A percentile compares a stretch with the other conserved stretches of the same genome.
These are phyloP conservation scores for Percopsis transmontana DNA, from an alignment of 2,113 vertebrate genomes.

Conservation along the genomic window DNA sequence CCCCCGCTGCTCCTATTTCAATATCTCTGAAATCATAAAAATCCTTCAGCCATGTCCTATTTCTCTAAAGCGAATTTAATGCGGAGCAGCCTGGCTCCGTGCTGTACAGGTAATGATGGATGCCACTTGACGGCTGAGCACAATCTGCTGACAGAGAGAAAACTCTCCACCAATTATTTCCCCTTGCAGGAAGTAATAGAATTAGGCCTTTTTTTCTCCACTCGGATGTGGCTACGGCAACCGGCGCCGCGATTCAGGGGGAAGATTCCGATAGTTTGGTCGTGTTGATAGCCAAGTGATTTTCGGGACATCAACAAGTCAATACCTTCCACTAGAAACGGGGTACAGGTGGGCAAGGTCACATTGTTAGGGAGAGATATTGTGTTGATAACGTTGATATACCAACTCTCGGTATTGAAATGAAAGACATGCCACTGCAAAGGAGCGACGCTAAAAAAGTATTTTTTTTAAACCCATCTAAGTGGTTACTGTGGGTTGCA, in stretches of 20 bases:
- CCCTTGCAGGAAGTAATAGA: slow-evolving; percentile 48
- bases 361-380: no score
- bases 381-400: no score
- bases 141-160: slow-evolving; percentile 66
- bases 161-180: slow-evolving; percentile 62
- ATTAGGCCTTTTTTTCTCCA: slow-evolving; percentile 7
- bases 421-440: no score
- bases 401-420: no score
- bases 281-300: no score
- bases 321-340: no score
- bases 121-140: slow-evolving; percentile 52
- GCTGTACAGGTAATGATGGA: slow-evolving; percentile 69
- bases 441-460: no score
- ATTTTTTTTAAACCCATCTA: no score
- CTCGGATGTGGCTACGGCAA: neutral
- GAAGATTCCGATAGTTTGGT: neutral
- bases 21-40: slow-evolving; percentile 75
- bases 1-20: slow-evolving; percentile 62
- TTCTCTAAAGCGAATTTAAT: slow-evolving; percentile 71
- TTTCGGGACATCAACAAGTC: no score
- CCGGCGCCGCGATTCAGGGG: slow-evolving; percentile 24
- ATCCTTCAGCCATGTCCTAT: slow-evolving; percentile 74
- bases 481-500: no score
- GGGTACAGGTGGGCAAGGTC: no score
- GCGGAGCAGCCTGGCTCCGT: slow-evolving; percentile 49